Evolutionary conservation across 2,888 invertebrate species (phyloP).

Genomic region (Ephialtes manifestator): DNA sequence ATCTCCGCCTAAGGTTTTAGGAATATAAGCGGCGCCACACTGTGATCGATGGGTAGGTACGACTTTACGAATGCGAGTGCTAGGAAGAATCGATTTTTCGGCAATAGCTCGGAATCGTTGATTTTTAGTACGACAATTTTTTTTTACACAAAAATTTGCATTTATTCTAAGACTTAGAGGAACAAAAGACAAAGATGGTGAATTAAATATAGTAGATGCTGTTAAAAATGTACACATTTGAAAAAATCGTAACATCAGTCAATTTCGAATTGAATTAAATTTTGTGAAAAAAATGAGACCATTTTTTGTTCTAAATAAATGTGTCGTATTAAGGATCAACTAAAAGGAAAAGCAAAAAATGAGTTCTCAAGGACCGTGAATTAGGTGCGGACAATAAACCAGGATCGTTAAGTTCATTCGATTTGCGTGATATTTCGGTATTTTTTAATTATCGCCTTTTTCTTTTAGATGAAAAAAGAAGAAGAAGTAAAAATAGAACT

Average conservation of each 20-base stretch:
- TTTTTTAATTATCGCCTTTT: slow-evolving; percentile 13
- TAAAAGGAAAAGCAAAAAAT: slow-evolving; percentile 15
- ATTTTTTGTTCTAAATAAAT: neutral
- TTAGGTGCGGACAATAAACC: slow-evolving; percentile 30
- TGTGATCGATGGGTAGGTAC: slow-evolving; percentile 53
- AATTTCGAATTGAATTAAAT: neutral
- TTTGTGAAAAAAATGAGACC: neutral
- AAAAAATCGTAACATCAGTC: neutral
- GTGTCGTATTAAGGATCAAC: slow-evolving; percentile 3
- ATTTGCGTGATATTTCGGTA: slow-evolving; percentile 34
- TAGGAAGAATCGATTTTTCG: slow-evolving; percentile 23
- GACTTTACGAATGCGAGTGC: slow-evolving; percentile 32
- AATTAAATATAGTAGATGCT: neutral
- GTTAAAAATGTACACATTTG: neutral
- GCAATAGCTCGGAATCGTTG: slow-evolving; percentile 3
- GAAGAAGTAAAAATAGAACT: slow-evolving; percentile 34
- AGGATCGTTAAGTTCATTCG: slow-evolving; percentile 25
- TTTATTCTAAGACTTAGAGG: neutral
- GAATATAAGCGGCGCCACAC: slow-evolving; percentile 68
- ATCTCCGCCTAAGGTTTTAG: slow-evolving; percentile 79
- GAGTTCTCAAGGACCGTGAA: slow-evolving; percentile 28
- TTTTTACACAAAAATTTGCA: neutral
- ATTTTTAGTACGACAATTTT: slow-evolving; percentile 1
- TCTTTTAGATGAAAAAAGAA: slow-evolving; percentile 25
- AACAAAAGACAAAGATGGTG: neutral